These are phyloP conservation scores for Patella vulgata DNA, from an alignment of 1,140 invertebrate species.

Conservation along the genomic window DNA sequence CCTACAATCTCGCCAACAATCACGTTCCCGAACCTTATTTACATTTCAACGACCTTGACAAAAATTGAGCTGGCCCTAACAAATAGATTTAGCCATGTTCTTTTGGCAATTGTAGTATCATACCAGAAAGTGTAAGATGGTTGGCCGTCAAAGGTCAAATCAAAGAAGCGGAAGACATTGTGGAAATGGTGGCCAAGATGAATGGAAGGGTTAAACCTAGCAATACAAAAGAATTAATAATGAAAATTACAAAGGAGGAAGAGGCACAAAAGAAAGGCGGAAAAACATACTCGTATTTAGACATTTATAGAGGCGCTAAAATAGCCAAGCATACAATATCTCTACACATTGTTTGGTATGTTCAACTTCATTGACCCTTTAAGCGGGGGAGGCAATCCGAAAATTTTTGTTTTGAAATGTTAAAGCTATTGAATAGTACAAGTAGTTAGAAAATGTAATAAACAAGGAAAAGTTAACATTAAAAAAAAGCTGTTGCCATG, in stretches of 20 bases:
- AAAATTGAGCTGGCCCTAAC: no score
- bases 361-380: no score
- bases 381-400: no score
- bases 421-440: no score
- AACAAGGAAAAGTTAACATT: no score
- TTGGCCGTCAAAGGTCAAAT: conserved; percentile 36
- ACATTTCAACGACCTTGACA: no score
- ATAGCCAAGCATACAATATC: neutral
- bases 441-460: no score
- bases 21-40: no score
- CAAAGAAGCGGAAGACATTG: conserved; percentile 42
- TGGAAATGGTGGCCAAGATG: conserved; percentile 34
- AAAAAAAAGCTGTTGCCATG: no score
- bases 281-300: conserved; percentile 3
- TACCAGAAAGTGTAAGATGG: conserved; percentile 56
- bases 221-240: conserved; percentile 5
- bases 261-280: neutral
- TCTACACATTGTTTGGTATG: neutral
- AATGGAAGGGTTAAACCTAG: conserved; percentile 27
- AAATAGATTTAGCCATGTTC: no score
- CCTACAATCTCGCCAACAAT: no score
- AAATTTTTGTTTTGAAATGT: no score
- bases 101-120: conserved; percentile 28
- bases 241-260: conserved; percentile 9
- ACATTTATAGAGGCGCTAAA: neutral